These are phyloP conservation scores for Trematomus bernacchii DNA, from an alignment of 2,797 vertebrate genomes.

Conservation along the genomic window DNA sequence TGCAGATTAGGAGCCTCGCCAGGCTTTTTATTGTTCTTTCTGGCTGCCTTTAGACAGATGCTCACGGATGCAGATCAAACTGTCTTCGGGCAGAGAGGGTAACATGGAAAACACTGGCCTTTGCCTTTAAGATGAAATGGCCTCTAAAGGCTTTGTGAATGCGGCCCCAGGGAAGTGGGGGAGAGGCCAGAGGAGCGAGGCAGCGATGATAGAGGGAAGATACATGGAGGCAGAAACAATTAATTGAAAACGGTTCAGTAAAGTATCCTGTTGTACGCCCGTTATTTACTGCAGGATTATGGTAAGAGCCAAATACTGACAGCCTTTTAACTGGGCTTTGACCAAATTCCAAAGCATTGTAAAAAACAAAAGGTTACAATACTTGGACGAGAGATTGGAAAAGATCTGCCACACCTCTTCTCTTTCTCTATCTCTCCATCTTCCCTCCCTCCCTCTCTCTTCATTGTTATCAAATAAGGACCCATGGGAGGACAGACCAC, in stretches of 20 bases:
- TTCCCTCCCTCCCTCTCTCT: slow-evolving; percentile 28
- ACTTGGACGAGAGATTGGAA: slow-evolving; percentile 16
- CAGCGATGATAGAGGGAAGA: slow-evolving; percentile 46
- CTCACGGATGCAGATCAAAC: slow-evolving; percentile 66
- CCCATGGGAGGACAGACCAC: slow-evolving; percentile 72
- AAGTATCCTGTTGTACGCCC: slow-evolving; percentile 11
- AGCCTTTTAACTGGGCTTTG: background rate
- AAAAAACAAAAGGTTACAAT: slow-evolving; percentile 4
- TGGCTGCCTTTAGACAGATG: slow-evolving; percentile 54
- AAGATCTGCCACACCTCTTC: slow-evolving; percentile 20
- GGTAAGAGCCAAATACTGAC: slow-evolving; percentile 1
- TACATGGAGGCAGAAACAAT: slow-evolving; percentile 31
- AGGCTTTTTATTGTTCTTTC: slow-evolving; percentile 68
- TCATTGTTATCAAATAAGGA: slow-evolving; percentile 64
- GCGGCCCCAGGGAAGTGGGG: slow-evolving; percentile 59
- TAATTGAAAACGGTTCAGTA: slow-evolving; percentile 32
- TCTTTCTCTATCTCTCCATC: background rate
- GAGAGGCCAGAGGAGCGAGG: slow-evolving; percentile 44
- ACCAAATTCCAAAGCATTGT: background rate
- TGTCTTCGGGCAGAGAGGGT: slow-evolving; percentile 31
- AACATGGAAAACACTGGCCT: slow-evolving; percentile 50
- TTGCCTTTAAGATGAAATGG: slow-evolving; percentile 68
- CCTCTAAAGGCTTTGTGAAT: slow-evolving; percentile 63
- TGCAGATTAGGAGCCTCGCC: slow-evolving; percentile 54
- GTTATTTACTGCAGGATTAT: slow-evolving; percentile 26